Evolutionary conservation across 2,113 vertebrate species (phyloP), one percentile per base, ranked within the genome.

Genomic region (Cololabis saira): DNA sequence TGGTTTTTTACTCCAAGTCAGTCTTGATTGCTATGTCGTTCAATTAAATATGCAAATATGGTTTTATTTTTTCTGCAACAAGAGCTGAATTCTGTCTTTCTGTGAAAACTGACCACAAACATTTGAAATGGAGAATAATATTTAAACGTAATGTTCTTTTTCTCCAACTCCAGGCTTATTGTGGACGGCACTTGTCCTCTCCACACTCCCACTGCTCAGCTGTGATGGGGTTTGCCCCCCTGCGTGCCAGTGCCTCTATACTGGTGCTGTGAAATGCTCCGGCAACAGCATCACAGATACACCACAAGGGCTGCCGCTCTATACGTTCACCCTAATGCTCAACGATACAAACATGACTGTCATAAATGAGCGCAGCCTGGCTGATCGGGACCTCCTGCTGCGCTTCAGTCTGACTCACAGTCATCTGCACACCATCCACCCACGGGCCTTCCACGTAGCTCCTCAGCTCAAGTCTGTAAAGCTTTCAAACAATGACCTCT

Each of bases 401-500:
- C 93, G 93, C 67, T 89, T 97, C 24, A 59, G 87, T 9, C 56
- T 98, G 58, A 87, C 75, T 8, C 17, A 90, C 17, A 95, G 93
- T 67, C 87, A 73, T 22, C 83, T 98, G 0, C 71, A 86, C 40
- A 74, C 88, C 4, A 79, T 96, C 76, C 93, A 93, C 19, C 91
- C 94, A 0, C 63, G 6, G 51, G 93, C 94, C 59, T 98, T 98
- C 79, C 53, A 89, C 0, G 74, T 81, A 45, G 85, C 92, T 51
- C 66, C 87, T 19, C 87, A 89, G 42, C 89, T 98, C 0, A 93
- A 73, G 70, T 93, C 91, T 13, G 83, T 98, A 56, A 92, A 87
- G 69, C 59, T 98, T 47, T 91, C 94, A 0, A 74, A 44, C 61
- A 95, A 95, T 47, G 33, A 79, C 22, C 90, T 98, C 21, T 53